Evolutionary conservation across 2,113 vertebrate genomes (phyloP).

Genomic region (Phalacrocorax carbo): DNA sequence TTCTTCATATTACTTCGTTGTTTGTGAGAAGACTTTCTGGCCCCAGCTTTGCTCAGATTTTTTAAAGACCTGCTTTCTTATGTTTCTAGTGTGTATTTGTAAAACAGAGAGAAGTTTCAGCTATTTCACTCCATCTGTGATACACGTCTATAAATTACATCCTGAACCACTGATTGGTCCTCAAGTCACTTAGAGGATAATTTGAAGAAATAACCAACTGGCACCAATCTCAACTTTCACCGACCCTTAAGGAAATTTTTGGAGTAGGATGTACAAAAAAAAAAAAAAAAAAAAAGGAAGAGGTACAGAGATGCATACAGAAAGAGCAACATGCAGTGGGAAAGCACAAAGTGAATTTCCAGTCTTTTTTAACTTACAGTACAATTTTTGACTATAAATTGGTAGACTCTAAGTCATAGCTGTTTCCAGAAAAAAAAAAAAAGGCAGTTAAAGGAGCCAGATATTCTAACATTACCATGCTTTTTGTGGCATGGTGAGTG

Average conservation of each 20-base stretch:
- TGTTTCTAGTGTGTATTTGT: accelerated
- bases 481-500: not conserved
- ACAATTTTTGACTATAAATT: not conserved
- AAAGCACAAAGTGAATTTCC: not conserved
- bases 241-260: not conserved
- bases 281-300: not conserved
- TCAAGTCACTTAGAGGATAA: not conserved
- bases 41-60: not conserved
- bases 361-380: not conserved
- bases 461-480: not conserved
- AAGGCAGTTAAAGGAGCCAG: not conserved
- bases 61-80: not conserved
- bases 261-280: not conserved
- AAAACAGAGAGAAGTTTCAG: not conserved
- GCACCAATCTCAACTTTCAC: not conserved
- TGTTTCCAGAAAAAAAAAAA: not conserved
- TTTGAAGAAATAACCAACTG: not conserved
- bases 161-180: not conserved
- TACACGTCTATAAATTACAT: not conserved
- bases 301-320: not conserved
- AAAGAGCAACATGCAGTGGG: not conserved
- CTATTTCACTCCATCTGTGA: not conserved
- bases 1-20: not conserved
- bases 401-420: not conserved
- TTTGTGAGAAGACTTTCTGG: not conserved